Evolutionary conservation across 1,140 invertebrate genomes (phyloP).

Genomic region (Physella acuta): DNA sequence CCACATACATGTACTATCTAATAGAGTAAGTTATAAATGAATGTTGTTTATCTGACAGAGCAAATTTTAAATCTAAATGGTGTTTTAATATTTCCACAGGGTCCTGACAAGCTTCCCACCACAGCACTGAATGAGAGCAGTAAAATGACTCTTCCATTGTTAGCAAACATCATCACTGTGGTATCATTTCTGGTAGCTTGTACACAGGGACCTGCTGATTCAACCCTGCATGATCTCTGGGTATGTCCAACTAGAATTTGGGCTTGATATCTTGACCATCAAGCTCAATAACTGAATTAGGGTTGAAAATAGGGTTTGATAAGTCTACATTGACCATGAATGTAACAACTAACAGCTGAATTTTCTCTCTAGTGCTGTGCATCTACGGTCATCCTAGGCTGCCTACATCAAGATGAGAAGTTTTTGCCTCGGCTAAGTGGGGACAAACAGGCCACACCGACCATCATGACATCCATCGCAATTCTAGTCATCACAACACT

Average conservation of each 20-base stretch:
- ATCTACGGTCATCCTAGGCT: slow-evolving; percentile 33
- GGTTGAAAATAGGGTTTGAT: too few relatives aligned
- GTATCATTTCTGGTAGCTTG: slow-evolving; percentile 36
- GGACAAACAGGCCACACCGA: slow-evolving; percentile 38
- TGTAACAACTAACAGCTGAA: too few relatives aligned
- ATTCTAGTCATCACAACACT: slow-evolving; percentile 37
- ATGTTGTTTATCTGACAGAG: not conserved
- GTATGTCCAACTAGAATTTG: too few relatives aligned
- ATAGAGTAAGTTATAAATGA: too few relatives aligned
- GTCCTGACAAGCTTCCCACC: slow-evolving; percentile 33
- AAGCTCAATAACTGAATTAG: too few relatives aligned
- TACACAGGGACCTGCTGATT: slow-evolving; percentile 36
- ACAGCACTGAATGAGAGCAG: slow-evolving; percentile 31
- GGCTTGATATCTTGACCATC: too few relatives aligned
- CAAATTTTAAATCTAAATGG: not conserved
- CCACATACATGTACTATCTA: too few relatives aligned
- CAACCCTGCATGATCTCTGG: slow-evolving; percentile 39
- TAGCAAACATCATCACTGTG: slow-evolving; percentile 38
- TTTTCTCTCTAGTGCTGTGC: slow-evolving; percentile 41
- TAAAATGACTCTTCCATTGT: slow-evolving; percentile 31
- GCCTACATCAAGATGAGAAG: slow-evolving; percentile 38
- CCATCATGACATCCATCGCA: slow-evolving; percentile 30
- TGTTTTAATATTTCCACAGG: slow-evolving; percentile 25
- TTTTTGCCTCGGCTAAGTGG: slow-evolving; percentile 33
- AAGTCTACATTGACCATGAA: too few relatives aligned